Evolutionary conservation across 2,888 invertebrate species (phyloP).

Genomic region (Stenurella melanura): DNA sequence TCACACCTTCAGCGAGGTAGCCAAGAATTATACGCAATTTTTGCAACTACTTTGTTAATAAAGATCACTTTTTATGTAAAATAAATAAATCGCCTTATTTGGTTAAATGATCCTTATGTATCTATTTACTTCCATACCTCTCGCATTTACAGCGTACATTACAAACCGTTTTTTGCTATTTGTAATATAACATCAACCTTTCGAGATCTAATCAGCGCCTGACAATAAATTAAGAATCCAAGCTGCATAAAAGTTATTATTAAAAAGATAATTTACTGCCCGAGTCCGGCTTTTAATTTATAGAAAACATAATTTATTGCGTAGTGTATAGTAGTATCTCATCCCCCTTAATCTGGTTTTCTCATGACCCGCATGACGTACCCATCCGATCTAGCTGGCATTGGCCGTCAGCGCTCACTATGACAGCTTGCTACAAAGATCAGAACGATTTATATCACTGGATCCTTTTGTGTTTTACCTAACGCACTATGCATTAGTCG

Average conservation of each 20-base stretch:
- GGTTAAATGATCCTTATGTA: too few relatives aligned
- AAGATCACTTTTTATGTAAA: too few relatives aligned
- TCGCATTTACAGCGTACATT: neutral
- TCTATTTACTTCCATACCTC: too few relatives aligned
- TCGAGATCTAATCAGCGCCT: slow-evolving; percentile 50
- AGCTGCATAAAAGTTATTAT: slow-evolving; percentile 52
- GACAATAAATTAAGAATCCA: slow-evolving; percentile 51
- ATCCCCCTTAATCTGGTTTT: slow-evolving; percentile 60
- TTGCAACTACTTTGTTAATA: too few relatives aligned
- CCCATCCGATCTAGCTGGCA: slow-evolving; percentile 44
- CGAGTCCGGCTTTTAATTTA: slow-evolving; percentile 61
- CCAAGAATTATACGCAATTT: too few relatives aligned
- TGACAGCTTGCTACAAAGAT: slow-evolving; percentile 72
- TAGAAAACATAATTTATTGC: slow-evolving; percentile 63
- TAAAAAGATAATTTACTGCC: slow-evolving; percentile 55
- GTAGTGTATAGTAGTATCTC: slow-evolving; percentile 50
- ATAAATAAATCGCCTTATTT: too few relatives aligned
- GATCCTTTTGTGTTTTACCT: slow-evolving; percentile 73
- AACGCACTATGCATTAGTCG: slow-evolving; percentile 73
- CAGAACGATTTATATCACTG: slow-evolving; percentile 73
- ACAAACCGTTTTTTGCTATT: neutral
- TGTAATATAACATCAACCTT: neutral
- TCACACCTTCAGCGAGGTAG: too few relatives aligned
- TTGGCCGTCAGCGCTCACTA: slow-evolving; percentile 54
- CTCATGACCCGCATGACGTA: slow-evolving; percentile 62